Base-by-base conservation (phyloP, 2,113 vertebrate genomes). In the Gopherus evgoodei region DNA sequence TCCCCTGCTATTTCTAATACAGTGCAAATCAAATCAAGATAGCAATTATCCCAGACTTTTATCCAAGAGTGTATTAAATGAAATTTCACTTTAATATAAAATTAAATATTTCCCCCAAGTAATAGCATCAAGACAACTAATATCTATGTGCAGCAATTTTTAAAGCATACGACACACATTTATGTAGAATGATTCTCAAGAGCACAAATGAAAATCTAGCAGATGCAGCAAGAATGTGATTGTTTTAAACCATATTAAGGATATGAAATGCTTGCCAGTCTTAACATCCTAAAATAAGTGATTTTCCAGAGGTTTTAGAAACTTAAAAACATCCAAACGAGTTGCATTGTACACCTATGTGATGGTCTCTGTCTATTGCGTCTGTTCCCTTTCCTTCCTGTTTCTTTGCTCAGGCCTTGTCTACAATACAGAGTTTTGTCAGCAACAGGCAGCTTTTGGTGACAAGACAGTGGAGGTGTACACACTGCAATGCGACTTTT, bases 291-390 rank as follows among this genome's bases (percentile, higher is more conserved):
- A 69, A 25, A 76, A 24, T 8, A 44, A 76, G 44, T 44, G 25
- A 42, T 76, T 42, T 42, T 76, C 24, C 38, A 76, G 38, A 76
- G n/a, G n/a, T 72, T 11, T 72, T 72, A 19, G n/a, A 38, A 72
- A 6, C n/a, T 24, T 72, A 19, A 19, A 21, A 72, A 38, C 69
- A n/a, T 21, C 79, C 16, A 22, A 24, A 17, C 16, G 44, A 2
- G 17, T 4, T 69, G 10, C 1, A 0, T 42, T 78, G 24, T 35
- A 8, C 27, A 11, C 42, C 49, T 78, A 22, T 21, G 19, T 10
- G 44, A 19, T 44, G 11, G 11, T 19, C 35, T 76, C n/a, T 78
- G 44, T 50, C 69, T 11, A 79, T 62, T n/a, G 13, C 54, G 3
- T 65, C 62, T 49, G 17, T 89, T 76, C 38, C 47, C 54, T 86